Evolutionary conservation across 2,797 vertebrate genomes (phyloP).

Genomic region (Sebastiscus albofasciatus): DNA sequence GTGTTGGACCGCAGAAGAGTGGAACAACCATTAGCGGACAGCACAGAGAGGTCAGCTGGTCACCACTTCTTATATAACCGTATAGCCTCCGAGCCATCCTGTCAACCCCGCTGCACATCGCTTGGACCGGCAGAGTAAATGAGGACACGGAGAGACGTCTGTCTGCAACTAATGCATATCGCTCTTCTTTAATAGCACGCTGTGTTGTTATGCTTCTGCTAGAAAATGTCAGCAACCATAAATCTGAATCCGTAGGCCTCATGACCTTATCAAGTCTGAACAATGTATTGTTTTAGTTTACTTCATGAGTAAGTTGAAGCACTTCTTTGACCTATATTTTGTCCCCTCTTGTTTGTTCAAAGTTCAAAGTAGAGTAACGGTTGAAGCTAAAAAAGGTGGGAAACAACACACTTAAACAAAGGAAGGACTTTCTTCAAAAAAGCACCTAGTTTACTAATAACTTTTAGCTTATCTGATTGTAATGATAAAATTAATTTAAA

Average conservation of each 20-base stretch:
- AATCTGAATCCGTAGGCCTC: background rate
- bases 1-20: background rate
- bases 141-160: background rate
- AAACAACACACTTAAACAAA: no score
- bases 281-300: background rate
- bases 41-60: background rate
- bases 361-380: background rate
- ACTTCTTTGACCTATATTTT: background rate
- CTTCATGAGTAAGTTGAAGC: background rate
- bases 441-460: background rate
- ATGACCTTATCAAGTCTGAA: background rate
- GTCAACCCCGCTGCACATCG: slow-evolving; percentile 5
- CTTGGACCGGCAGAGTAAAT: background rate
- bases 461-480: background rate
- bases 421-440: no score
- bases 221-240: background rate
- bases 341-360: background rate
- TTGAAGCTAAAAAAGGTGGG: no score
- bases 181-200: background rate
- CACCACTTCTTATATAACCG: background rate
- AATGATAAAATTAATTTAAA: background rate
- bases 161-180: background rate
- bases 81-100: background rate
- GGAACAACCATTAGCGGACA: background rate
- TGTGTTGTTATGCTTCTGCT: background rate